Base-by-base conservation (phyloP, 2,888 invertebrate species). In the Zygaena filipendulae region DNA sequence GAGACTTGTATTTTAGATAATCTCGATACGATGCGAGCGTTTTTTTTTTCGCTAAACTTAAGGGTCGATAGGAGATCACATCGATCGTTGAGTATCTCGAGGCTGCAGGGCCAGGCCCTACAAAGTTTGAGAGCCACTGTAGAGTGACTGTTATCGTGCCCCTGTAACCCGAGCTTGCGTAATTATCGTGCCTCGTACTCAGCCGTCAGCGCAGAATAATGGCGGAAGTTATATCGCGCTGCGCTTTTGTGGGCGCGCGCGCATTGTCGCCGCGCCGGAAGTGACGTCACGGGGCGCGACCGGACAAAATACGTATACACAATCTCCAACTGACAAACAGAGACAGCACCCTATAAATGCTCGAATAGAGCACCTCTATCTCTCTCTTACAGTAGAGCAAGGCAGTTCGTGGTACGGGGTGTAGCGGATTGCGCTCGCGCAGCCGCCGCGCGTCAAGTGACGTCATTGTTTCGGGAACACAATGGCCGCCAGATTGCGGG, bases 161-260 rank as follows among this genome's bases (percentile, higher is more conserved):
- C 36, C 21, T 26, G 71, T 63, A 71, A 71, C 59, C 39, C 40
- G 71, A 72, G 49, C 52, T 45, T 53, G 51, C 43, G 45, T 58
- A 59, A 61, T 61, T 54, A 57, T 44, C 38, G 54, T 39, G 38
- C 43, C n/a, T n/a, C n/a, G n/a, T n/a, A n/a, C n/a, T n/a, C n/a
- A n/a, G 46, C 49, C 52, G 58, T 59, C 58, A 56, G 52, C 47
- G 39, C 43, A 37, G 58, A 66, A 61, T 62, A 64, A 64, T 62
- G 49, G 56, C 36, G 37, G 35, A 42, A 49, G 52, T 44, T 52
- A 56, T 57, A 56, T 64, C 61, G 69, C 68, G 45, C 72, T 75
- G 74, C 64, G 72, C 71, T 74, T 70, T 75, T 77, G 64, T 71
- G 40, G 53, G 50, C 56, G 36, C 39, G 53, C 39, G 53, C 52